Evolutionary conservation across 2,797 vertebrate genomes (phyloP).

Genomic region (Sphenodon punctatus): DNA sequence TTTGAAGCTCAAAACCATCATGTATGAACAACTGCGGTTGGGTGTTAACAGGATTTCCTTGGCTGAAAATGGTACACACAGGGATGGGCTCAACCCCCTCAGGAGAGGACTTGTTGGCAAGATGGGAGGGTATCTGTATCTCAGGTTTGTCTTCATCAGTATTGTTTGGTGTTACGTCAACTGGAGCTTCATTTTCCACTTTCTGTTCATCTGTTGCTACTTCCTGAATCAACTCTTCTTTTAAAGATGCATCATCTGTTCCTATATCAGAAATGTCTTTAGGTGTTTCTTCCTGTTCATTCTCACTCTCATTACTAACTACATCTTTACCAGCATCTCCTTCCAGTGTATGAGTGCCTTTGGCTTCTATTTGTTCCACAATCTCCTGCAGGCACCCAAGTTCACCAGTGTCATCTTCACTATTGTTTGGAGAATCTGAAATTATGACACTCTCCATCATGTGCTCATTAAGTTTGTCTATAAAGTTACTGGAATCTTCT

Average conservation of each 20-base stretch:
- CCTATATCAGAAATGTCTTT: constrained; percentile 66
- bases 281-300: constrained; percentile 65
- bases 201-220: constrained; percentile 25
- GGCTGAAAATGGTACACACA: constrained; percentile 95
- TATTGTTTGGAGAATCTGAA: constrained; percentile 94
- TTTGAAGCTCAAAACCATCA: constrained; percentile 93
- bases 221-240: constrained; percentile 59
- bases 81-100: constrained; percentile 80
- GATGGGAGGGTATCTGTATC: constrained; percentile 9
- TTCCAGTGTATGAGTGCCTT: constrained; percentile 19
- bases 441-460: constrained; percentile 99
- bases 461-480: constrained; percentile 92
- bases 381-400: constrained; percentile 82
- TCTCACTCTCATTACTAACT: constrained; percentile 56
- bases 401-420: constrained; percentile 89
- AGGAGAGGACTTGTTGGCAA: constrained; percentile 35
- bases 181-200: not conserved
- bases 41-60: constrained; percentile 72
- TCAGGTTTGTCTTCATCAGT: constrained; percentile 26
- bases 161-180: constrained; percentile 12
- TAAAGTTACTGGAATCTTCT: constrained; percentile 78
- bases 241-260: constrained; percentile 52
- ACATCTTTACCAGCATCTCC: constrained; percentile 21
- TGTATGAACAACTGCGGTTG: constrained; percentile 78
- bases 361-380: constrained; percentile 73